Evolutionary conservation across 1,140 invertebrate genomes (phyloP), one percentile per base, ranked within the genome.

Genomic region (Carposina sasakii): DNA sequence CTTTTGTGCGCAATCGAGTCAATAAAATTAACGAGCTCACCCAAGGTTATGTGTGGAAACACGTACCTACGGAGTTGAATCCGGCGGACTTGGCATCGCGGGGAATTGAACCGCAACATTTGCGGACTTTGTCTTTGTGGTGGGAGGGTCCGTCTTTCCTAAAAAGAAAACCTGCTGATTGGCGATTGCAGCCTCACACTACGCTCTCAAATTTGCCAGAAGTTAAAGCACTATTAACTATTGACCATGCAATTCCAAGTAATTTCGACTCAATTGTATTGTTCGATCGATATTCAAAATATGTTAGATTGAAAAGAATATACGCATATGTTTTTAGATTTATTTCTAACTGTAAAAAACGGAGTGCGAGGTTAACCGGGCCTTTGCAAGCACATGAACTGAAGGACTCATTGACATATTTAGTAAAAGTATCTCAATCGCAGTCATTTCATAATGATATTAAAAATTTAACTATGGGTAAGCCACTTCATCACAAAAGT

Each of bases 1-100:
- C 45, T n/a, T 57, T 52, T 36, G 54, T 57, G 1, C 37, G 45
- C 13, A 52, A 52, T 28, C 15, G 54, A 28, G 24, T 52, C 13
- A 23, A 9, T 16, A 45, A 57, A 31, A 52, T 57, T 16, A 34
- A 47, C n/a, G 47, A 48, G 10, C 12, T 37, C 17, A 57, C 54
- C 26, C 4, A 22, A 15, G 15, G 5, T 4, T 6, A n/a, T 19
- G 13, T 19, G 9, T 53, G 44, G 44, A 47, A 21, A 1, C 40
- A 53, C 17, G 33, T 48, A 6, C 46, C 52, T 1, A 39, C 45
- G 3, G 21, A 28, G 1, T 10, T 15, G 1, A 55, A 50, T 34
- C 53, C 53, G 1, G 41, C 53, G 3, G 53, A 55, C 36, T 20
- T 46, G 3, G 36, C 28, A 26, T 55, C 53, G 19, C 21, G 53